Conservation (phyloP, 2,888 invertebrate species). For the Apamea sordens region DNA sequence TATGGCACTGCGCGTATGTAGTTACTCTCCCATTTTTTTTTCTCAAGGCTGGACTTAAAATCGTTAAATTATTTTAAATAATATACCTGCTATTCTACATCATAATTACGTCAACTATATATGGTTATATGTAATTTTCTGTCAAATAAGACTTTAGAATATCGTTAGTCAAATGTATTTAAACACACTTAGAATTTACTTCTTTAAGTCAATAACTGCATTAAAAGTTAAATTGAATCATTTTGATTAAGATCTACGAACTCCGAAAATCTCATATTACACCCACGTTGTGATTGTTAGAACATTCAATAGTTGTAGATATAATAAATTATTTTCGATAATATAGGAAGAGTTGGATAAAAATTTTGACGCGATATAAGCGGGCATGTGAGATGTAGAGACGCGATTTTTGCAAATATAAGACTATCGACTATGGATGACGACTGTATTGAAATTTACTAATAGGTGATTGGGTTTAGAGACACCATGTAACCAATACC, state of each 20-base stretch:
- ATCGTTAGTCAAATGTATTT: slow-evolving; percentile 56
- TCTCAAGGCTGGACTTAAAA: slow-evolving; percentile 45
- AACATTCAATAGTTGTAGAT: slow-evolving; percentile 65
- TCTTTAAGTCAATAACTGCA: slow-evolving; percentile 64
- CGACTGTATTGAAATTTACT: neutral
- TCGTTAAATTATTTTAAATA: slow-evolving; percentile 61
- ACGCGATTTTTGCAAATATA: slow-evolving; percentile 9
- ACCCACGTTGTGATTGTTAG: slow-evolving; percentile 60
- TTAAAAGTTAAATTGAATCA: slow-evolving; percentile 65
- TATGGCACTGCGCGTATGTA: slow-evolving; percentile 47
- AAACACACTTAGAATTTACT: slow-evolving; percentile 69
- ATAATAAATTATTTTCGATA: slow-evolving; percentile 66
- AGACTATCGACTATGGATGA: slow-evolving; percentile 8
- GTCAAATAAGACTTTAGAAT: slow-evolving; percentile 69
- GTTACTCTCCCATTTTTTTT: slow-evolving; percentile 24
- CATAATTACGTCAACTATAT: slow-evolving; percentile 55
- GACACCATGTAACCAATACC: slow-evolving; percentile 4
- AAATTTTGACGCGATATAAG: slow-evolving; percentile 69
- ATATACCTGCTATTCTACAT: slow-evolving; percentile 58
- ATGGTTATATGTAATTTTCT: slow-evolving; percentile 61
- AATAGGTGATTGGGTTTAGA: neutral
- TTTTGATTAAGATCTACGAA: slow-evolving; percentile 60
- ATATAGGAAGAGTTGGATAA: slow-evolving; percentile 68
- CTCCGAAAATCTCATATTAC: slow-evolving; percentile 61
- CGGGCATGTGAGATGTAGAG: slow-evolving; percentile 63